phyloP scores from a whole-genome alignment of 2,888 invertebrate species.

The Adineta ricciae region DNA sequence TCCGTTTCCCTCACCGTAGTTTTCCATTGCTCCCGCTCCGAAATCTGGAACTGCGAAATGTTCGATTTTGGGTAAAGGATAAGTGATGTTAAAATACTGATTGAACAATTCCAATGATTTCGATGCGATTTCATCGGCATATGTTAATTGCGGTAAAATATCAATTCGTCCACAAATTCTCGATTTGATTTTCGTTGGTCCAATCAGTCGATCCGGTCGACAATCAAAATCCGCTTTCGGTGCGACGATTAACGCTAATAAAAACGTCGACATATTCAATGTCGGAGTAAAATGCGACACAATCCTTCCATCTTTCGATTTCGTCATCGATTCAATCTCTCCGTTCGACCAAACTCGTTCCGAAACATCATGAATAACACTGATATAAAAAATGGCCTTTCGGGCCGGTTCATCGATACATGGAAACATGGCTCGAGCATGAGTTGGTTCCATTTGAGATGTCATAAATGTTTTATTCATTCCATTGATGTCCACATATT shows the following conservation, averaged over 20 bases:
- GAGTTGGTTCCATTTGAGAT: constrained; percentile 12
- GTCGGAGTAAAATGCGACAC: constrained; percentile 62
- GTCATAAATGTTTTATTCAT: background rate
- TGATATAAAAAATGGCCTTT: constrained; percentile 42
- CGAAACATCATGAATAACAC: constrained; percentile 39
- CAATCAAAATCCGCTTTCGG: constrained; percentile 66
- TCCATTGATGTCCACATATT: background rate
- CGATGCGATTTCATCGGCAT: constrained; percentile 41
- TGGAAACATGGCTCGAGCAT: constrained; percentile 41
- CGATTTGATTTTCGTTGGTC: background rate
- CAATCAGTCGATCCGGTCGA: constrained; percentile 21
- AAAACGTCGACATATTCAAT: constrained; percentile 83
- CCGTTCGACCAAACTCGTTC: constrained; percentile 43
- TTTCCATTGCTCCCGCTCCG: constrained; percentile 49
- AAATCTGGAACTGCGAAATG: constrained; percentile 50
- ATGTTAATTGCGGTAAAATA: constrained; percentile 41
- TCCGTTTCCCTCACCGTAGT: constrained; percentile 37
- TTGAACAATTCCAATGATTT: constrained; percentile 44
- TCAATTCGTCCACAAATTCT: constrained; percentile 27
- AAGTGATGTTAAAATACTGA: constrained; percentile 41
- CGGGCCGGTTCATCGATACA: constrained; percentile 44
- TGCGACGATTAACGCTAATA: constrained; percentile 74
- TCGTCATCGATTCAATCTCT: constrained; percentile 37
- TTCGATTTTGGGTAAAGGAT: constrained; percentile 40
- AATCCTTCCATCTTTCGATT: constrained; percentile 31